Base-by-base conservation (phyloP, 1,140 invertebrate species). In the Linepithema humile region DNA sequence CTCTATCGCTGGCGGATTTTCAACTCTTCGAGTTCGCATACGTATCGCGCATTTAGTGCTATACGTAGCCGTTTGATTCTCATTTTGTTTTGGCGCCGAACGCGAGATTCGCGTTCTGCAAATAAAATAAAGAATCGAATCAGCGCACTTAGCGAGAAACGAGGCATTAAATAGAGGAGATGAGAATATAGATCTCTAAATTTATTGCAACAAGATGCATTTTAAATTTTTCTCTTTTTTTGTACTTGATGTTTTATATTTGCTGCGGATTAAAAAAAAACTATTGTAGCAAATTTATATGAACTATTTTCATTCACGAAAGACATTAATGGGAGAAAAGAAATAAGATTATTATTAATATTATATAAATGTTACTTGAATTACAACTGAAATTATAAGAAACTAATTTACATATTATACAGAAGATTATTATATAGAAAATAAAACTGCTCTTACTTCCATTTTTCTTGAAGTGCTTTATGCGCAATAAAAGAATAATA, bases 91-190 rank as follows among this genome's bases (percentile, higher is more conserved):
- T 70, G 48, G 48, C 75, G 50, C 38, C 23, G 48, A 69, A 57
- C n/a, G 26, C 48, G 38, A 26, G 45, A 53, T 65, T 67, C 29
- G 45, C 17, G 43, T 3, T 53, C 35, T 20, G n/a, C 64, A 57
- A 40, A 70, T 80, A 43, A 70, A 57, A 40, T 29, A 17, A 32
- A 5, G 43, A 50, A 65, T 35, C 43, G 23, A 35, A 78, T 57
- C 62, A 29, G 35, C 45, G 45, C 48, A 67, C 48, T 78, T 70
- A 70, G 64, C 64, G 23, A 35, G 12, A 80, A 80, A 57, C n/a
- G 23, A 55, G 35, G 35, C 64, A 48, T 80, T 55, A 80, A 80
- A 69, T 80, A 43, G 48, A 50, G 73, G 48, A 50, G 73, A 77
- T 35, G 57, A 69, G 23, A 57, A 35, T 32, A 55, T 3, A 48